phyloP scores from a whole-genome alignment of 2,888 invertebrate species.

The Monopis laevigella region DNA sequence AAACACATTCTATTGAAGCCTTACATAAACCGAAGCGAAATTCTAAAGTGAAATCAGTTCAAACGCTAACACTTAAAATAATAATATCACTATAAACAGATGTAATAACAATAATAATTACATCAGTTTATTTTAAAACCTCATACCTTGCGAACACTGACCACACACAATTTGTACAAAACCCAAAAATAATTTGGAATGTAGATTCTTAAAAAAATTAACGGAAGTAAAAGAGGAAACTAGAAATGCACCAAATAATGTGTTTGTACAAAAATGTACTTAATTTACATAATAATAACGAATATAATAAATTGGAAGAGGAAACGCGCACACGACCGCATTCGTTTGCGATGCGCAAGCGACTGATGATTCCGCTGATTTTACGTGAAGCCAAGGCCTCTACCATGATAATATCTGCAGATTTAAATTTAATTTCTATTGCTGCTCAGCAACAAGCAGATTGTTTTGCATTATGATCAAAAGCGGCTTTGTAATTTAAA shows the following conservation, averaged over 20 bases:
- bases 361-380: neutral
- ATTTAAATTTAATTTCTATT: too few species aligned
- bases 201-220: too few species aligned
- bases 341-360: neutral
- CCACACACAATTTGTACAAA: conserved; percentile 16
- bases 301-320: conserved; percentile 1
- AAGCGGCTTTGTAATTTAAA: too few species aligned
- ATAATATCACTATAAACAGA: neutral
- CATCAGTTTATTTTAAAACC: conserved; percentile 14
- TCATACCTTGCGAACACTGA: conserved; percentile 21
- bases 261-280: neutral
- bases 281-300: conserved; percentile 8
- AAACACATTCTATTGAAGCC: too few species aligned
- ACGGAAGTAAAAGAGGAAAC: neutral
- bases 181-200: conserved; percentile 15
- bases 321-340: conserved; percentile 5
- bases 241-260: conserved; percentile 21
- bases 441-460: too few species aligned
- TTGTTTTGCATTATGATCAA: too few species aligned
- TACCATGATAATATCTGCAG: neutral
- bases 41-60: too few species aligned
- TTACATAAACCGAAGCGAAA: too few species aligned
- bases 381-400: neutral
- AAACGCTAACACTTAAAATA: too few species aligned
- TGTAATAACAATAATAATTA: neutral